Evolutionary conservation across 2,888 invertebrate species (phyloP), one percentile per base, ranked within the genome.

Genomic region (Nysson spinosus): DNA sequence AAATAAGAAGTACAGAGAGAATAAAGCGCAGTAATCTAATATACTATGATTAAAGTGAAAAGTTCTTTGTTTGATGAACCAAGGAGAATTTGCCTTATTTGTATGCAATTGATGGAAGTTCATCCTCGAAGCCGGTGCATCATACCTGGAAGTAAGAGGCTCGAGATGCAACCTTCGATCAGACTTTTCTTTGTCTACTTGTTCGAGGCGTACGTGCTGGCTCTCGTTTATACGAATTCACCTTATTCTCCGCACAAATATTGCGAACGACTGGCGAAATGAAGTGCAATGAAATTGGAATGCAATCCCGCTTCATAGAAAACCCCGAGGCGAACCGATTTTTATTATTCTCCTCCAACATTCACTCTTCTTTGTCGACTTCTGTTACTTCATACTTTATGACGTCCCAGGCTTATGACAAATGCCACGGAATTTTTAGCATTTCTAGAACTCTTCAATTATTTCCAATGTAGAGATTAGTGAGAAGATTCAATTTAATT

Each of bases 201-300:
- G 34, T 52, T 52, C 32, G 7, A 11, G 11, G 42, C 32, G 16
- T 42, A 24, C 34, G 24, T 16, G 43, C 16, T 17, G 32, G 7
- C n/a, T n/a, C n/a, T n/a, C n/a, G n/a, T 32, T 52, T 42, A 24
- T 34, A 22, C 34, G 52, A 4, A 32, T 43, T 24, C 47, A 7
- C 20, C n/a, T 49, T 35, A 35, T 35, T 16, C 11, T 5, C 35
- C 26, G 37, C 24, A 35, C 16, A 24, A 14, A 11, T 16, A 49
- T n/a, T 14, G 35, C 1, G 22, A 46, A n/a, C 17, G 17, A n/a
- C 4, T 11, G 12, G 4, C 7, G 9, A n/a, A 37, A 61, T 28
- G 35, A 61, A 55, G 16, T 19, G 42, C 43, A 43, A 28, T 17
- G 14, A 22, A 49, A 49, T 19, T 43, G 24, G 44, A 54, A 26